Evolutionary conservation across 2,888 invertebrate genomes (phyloP).

Genomic region (Mantis religiosa): DNA sequence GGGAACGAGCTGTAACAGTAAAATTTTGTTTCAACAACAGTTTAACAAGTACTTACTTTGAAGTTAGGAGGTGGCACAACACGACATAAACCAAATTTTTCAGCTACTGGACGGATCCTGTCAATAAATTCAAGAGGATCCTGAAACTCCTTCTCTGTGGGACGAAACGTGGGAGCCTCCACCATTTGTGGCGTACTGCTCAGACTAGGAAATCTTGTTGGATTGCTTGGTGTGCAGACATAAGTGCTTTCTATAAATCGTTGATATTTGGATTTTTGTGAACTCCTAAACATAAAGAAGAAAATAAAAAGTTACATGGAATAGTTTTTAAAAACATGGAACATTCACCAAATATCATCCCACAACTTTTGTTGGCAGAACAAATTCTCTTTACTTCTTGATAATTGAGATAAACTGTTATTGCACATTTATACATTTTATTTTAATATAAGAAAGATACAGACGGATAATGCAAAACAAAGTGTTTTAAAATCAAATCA

Average conservation of each 20-base stretch:
- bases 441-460: no score
- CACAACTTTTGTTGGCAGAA: no score
- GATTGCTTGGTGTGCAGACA: slow-evolving; percentile 16
- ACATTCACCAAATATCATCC: no score
- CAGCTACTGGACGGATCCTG: slow-evolving; percentile 68
- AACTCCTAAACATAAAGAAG: slow-evolving; percentile 33
- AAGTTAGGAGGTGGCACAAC: slow-evolving; percentile 79
- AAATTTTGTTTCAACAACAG: no score
- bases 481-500: no score
- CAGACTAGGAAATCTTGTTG: slow-evolving; percentile 31
- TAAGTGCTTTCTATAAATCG: not conserved
- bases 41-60: slow-evolving; percentile 44
- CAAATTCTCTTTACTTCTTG: no score
- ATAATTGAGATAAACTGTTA: no score
- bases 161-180: slow-evolving; percentile 76
- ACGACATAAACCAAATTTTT: slow-evolving; percentile 80
- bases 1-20: no score
- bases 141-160: slow-evolving; percentile 74
- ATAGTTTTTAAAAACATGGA: not conserved
- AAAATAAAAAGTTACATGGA: not conserved
- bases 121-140: slow-evolving; percentile 85
- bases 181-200: slow-evolving; percentile 51
- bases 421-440: no score
- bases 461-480: no score
- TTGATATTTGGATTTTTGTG: slow-evolving; percentile 37